Evolutionary conservation across 1,140 invertebrate species (phyloP).

Genomic region (Tribolium madens): DNA sequence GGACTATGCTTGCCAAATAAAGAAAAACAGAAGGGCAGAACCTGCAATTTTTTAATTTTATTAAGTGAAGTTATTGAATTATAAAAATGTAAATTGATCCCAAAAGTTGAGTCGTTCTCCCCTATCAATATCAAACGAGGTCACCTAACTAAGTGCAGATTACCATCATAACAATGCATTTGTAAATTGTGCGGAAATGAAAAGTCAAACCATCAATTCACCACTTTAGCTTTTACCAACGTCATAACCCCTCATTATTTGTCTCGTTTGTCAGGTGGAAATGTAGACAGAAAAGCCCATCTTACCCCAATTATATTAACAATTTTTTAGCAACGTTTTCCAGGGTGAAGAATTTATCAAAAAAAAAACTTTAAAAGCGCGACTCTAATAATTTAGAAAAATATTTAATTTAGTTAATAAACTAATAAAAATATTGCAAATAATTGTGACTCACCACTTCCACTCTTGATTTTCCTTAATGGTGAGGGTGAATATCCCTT

Average conservation of each 20-base stretch:
- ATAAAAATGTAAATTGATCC: too few relatives aligned
- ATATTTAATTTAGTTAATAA: too few relatives aligned
- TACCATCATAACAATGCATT: slow-evolving; percentile 38
- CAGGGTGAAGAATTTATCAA: too few relatives aligned
- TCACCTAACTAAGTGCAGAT: slow-evolving; percentile 12
- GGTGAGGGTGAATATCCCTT: slow-evolving; percentile 86
- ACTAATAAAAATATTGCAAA: too few relatives aligned
- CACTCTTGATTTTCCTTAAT: slow-evolving; percentile 89
- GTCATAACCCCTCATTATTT: slow-evolving; percentile 41
- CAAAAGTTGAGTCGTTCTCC: background rate
- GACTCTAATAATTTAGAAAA: too few relatives aligned
- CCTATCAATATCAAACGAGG: slow-evolving; percentile 7
- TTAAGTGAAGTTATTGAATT: too few relatives aligned
- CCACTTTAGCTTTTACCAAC: slow-evolving; percentile 19
- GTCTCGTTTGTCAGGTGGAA: slow-evolving; percentile 11
- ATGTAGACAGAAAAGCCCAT: background rate
- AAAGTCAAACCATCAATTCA: slow-evolving; percentile 24
- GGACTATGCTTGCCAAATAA: slow-evolving; percentile 83
- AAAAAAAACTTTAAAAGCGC: too few relatives aligned
- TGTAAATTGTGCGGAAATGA: slow-evolving; percentile 53
- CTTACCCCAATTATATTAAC: background rate
- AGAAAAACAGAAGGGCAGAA: slow-evolving; percentile 90
- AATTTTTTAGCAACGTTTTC: too few relatives aligned
- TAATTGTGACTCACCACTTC: slow-evolving; percentile 89
- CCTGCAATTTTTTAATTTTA: slow-evolving; percentile 68